Conservation (phyloP, 2,113 vertebrate genomes). For the Girardinichthys multiradiatus region DNA sequence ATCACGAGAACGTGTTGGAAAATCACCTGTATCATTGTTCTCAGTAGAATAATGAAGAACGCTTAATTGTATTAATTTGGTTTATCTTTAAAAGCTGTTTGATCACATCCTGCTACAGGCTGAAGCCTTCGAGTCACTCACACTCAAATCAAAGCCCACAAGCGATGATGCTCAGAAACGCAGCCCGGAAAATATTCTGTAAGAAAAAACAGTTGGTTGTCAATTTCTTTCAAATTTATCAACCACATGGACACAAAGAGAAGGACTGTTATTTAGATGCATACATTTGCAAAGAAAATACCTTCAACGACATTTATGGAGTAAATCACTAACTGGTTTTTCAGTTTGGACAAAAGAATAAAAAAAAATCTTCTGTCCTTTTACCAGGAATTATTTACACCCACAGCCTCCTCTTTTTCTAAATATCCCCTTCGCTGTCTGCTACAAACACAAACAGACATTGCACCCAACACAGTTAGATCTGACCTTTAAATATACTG, state of each 20-base stretch:
- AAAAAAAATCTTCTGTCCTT: too few relatives aligned
- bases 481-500: constrained; percentile 65
- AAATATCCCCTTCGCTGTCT: neutral
- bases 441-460: neutral
- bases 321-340: neutral
- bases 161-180: neutral
- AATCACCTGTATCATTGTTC: neutral
- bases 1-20: neutral
- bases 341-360: neutral
- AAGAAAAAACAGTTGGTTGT: neutral
- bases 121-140: neutral
- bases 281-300: neutral
- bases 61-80: neutral
- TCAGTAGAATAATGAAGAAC: neutral
- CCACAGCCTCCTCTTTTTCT: neutral
- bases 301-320: too few relatives aligned
- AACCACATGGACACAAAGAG: neutral
- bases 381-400: neutral
- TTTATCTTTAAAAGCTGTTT: neutral
- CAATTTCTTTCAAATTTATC: neutral
- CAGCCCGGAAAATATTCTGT: neutral
- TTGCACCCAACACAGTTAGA: neutral
- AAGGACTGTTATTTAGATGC: neutral
- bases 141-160: neutral
- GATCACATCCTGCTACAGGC: neutral